Conservation (phyloP, 2,113 vertebrate genomes). For the Jaculus jaculus region DNA sequence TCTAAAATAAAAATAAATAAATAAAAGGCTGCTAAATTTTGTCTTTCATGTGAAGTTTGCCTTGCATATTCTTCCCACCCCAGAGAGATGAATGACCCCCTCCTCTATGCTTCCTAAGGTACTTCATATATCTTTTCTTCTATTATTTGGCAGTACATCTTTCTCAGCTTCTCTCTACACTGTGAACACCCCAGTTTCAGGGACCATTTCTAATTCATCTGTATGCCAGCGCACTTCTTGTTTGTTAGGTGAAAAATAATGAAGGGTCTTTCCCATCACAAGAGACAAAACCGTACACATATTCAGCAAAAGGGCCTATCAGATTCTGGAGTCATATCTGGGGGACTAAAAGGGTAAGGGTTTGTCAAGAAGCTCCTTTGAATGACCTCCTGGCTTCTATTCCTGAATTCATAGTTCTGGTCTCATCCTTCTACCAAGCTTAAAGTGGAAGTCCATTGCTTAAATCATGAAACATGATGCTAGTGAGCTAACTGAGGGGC, state of each 20-base stretch:
- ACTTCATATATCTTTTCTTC: neutral
- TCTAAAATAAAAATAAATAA: too few relatives aligned
- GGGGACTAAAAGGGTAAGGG: neutral
- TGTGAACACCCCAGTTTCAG: neutral
- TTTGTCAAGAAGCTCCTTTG: neutral
- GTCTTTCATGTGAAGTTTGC: neutral
- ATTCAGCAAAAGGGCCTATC: slow-evolving; percentile 19
- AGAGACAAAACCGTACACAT: neutral
- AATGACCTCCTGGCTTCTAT: neutral
- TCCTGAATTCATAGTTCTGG: neutral
- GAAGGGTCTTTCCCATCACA: neutral
- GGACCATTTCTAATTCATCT: neutral
- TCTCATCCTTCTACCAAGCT: neutral
- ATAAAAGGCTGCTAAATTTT: neutral
- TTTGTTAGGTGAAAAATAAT: slow-evolving; percentile 49
- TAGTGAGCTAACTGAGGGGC: neutral
- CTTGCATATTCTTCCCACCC: neutral
- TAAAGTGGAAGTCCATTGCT: neutral
- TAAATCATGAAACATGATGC: neutral
- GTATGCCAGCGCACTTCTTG: neutral
- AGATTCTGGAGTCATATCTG: neutral
- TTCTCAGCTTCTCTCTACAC: slow-evolving; percentile 15
- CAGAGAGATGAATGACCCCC: neutral
- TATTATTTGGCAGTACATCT: neutral
- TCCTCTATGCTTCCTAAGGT: neutral